These are phyloP conservation scores for Diorhabda elongata DNA, from an alignment of 1,140 invertebrate genomes.

Conservation along the genomic window DNA sequence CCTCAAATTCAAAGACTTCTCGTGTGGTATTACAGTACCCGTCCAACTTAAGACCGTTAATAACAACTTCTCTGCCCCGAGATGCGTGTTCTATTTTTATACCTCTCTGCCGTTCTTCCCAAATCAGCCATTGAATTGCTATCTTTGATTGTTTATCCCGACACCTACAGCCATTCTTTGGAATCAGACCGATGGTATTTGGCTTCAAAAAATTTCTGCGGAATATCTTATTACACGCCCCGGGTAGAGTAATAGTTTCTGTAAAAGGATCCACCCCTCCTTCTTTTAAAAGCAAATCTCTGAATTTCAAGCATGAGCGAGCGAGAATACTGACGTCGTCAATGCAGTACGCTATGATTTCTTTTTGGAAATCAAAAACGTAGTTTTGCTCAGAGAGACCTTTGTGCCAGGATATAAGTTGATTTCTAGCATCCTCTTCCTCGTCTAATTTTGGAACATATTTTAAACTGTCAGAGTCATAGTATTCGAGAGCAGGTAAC, in stretches of 20 bases:
- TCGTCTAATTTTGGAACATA: background rate
- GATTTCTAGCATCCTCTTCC: background rate
- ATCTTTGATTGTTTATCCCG: background rate
- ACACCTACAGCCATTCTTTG: constrained; percentile 10
- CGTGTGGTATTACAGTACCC: constrained; percentile 11
- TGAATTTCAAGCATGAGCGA: background rate
- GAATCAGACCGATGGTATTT: constrained; percentile 22
- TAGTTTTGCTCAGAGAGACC: constrained; percentile 4
- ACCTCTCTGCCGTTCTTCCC: constrained; percentile 8
- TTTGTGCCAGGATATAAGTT: constrained; percentile 21
- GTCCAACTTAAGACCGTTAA: constrained; percentile 17
- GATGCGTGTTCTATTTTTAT: constrained; percentile 19
- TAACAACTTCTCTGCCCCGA: constrained; percentile 4
- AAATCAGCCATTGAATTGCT: constrained; percentile 6
- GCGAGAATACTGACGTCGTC: constrained; percentile 22
- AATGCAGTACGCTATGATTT: constrained; percentile 23
- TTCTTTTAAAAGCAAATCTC: too few relatives aligned
- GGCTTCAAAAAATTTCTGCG: constrained; percentile 22
- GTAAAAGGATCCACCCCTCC: too few relatives aligned
- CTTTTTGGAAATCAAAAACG: constrained; percentile 19
- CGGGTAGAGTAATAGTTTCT: background rate
- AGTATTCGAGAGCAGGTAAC: constrained; percentile 18
- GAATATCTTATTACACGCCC: constrained; percentile 24
- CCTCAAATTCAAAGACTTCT: constrained; percentile 11
- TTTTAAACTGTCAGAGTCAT: constrained; percentile 20